Base-by-base conservation (phyloP, 2,888 invertebrate genomes). In the Rotaria magnacalcarata region DNA sequence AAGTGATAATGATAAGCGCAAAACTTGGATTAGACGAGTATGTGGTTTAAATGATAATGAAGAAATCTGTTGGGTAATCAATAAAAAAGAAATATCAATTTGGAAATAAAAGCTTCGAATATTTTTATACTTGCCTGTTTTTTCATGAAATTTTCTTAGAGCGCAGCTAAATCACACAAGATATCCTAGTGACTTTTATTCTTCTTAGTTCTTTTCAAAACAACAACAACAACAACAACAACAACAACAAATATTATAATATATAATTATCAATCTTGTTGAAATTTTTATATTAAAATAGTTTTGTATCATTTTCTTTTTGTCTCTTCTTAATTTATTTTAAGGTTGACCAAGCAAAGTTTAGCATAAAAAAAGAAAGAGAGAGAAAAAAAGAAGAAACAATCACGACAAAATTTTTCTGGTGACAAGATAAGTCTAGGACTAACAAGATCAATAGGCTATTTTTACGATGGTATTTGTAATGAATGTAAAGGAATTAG, bases 401-500 rank as follows among this genome's bases (percentile, higher is more conserved):
- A 67, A 67, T 67, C 67, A 67, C 67, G 67, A 16, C 67, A 27
- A 27, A 50, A 11, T 50, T 14, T 52, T 67, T 67, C 34, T 67
- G 67, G 67, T 67, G 67, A 67, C 34, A 67, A 75, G 27, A 41
- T 24, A 80, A 80, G 75, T 80, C 75, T 41, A 80, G 75, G 41
- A 80, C 75, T 80, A 47, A 80, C 75, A 80, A 80, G 75, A 80
- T 24, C 75, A 80, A n/a, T 80, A 41, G 75, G 75, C 67, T 67
- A 67, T 27, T 67, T 34, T 67, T 67, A 34, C 34, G 52, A 52
- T 52, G 52, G 52, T 52, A 52, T 4, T 52, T 52, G 16, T 52
- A 52, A 67, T 67, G 34, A 67, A 34, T 67, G 16, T 27, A 67
- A 67, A 67, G 67, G 67, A 67, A 67, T 67, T 34, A 67, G 67